Conservation (phyloP, 2,797 vertebrate species). For the Paramormyrops hopkinsi region DNA sequence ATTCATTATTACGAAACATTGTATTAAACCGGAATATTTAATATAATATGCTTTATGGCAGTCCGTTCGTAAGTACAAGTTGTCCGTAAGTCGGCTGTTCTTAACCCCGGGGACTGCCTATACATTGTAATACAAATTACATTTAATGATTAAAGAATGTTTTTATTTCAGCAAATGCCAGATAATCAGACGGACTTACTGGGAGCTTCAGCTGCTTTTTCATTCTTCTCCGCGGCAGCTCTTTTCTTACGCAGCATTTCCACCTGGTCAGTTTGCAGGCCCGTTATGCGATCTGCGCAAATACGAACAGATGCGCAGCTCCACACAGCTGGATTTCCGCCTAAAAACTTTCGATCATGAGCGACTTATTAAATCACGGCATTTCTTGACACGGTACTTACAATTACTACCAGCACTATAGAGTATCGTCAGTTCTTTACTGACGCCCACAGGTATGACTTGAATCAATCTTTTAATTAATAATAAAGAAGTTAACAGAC, state of each 20-base stretch:
- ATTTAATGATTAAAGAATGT: neutral
- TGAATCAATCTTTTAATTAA: neutral
- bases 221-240: conserved; percentile 43
- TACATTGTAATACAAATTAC: neutral
- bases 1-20: neutral
- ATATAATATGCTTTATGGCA: neutral
- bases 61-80: neutral
- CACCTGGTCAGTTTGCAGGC: neutral
- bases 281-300: neutral
- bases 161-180: neutral
- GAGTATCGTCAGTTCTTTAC: neutral
- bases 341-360: neutral
- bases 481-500: neutral
- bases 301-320: neutral
- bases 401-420: neutral
- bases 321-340: neutral
- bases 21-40: neutral
- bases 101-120: neutral
- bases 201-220: conserved; percentile 23
- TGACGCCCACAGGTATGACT: neutral
- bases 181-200: conserved; percentile 38
- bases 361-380: neutral
- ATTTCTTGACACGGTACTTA: neutral
- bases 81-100: neutral
- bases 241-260: conserved; percentile 68